These are phyloP conservation scores for Apis laboriosa DNA, from an alignment of 1,140 invertebrate species.

Conservation along the genomic window DNA sequence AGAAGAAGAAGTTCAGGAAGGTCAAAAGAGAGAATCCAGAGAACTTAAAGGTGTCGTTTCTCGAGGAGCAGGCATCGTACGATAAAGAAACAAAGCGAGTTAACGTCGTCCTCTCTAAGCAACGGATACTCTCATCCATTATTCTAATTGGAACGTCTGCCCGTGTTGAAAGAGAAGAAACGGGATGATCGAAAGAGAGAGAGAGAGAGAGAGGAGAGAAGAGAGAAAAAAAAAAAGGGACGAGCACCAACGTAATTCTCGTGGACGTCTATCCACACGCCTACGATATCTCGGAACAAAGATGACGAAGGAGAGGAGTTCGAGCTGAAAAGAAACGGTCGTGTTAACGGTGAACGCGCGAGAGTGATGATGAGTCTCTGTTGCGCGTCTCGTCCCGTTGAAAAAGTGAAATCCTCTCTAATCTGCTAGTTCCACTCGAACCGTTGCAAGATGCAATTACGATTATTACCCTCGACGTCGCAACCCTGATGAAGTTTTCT, in stretches of 20 bases:
- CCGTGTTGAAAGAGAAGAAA: not conserved
- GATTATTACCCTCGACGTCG: constrained; percentile 40
- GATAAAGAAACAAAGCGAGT: not conserved
- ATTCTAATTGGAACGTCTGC: constrained; percentile 51
- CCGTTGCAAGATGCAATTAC: constrained; percentile 55
- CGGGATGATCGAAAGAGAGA: not conserved
- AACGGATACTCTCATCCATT: constrained; percentile 43
- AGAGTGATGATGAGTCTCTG: not conserved
- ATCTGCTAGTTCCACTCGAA: constrained; percentile 38
- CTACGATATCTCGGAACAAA: constrained; percentile 26
- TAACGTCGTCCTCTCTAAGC: constrained; percentile 17
- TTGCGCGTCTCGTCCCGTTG: constrained; percentile 12
- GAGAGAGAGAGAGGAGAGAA: not conserved
- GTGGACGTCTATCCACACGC: too few species aligned
- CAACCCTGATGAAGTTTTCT: constrained; percentile 54
- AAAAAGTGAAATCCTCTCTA: constrained; percentile 58
- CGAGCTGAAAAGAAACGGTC: not conserved
- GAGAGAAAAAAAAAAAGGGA: not conserved
- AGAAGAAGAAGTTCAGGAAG: too few species aligned
- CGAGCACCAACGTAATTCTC: constrained; percentile 20
- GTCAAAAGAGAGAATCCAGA: too few species aligned
- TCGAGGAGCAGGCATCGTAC: not conserved
- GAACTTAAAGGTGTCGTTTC: not conserved
- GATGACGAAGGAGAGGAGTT: not conserved
- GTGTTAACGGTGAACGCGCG: not conserved